phyloP scores from a whole-genome alignment of 1,140 invertebrate genomes.

The Hycleus phaleratus region DNA sequence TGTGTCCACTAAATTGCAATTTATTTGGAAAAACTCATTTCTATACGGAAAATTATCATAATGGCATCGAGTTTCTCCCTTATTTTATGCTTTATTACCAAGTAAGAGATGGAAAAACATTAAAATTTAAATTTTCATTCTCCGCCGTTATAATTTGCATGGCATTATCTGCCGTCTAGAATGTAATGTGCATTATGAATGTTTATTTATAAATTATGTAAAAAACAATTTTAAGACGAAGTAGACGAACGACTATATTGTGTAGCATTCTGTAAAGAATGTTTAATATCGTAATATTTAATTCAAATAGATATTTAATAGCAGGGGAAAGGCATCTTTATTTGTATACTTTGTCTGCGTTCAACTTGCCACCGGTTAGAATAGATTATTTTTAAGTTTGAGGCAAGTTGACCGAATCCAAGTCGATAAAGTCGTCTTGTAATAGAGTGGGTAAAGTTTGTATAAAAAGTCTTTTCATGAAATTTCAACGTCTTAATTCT shows the following conservation, averaged over 20 bases:
- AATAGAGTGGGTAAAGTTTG: no score
- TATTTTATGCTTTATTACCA: constrained; percentile 16
- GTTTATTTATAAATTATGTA: constrained; percentile 43
- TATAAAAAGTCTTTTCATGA: no score
- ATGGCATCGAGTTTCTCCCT: constrained; percentile 12
- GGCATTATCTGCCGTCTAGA: constrained; percentile 31
- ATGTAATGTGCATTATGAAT: constrained; percentile 40
- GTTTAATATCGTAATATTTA: constrained; percentile 16
- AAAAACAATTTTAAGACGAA: constrained; percentile 27
- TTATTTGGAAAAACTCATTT: constrained; percentile 10
- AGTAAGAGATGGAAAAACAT: constrained; percentile 29
- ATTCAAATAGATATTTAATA: neutral
- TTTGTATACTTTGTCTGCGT: no score
- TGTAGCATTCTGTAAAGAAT: neutral
- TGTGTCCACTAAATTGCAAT: constrained; percentile 9
- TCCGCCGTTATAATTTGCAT: constrained; percentile 39
- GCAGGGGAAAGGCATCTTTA: no score
- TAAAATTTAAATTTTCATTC: constrained; percentile 38
- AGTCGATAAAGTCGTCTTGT: no score
- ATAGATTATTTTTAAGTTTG: no score
- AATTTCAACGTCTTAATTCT: constrained; percentile 22
- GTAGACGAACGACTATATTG: no score
- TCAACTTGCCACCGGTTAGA: no score
- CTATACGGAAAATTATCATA: constrained; percentile 15
- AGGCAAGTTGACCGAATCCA: no score